Evolutionary conservation across 2,113 vertebrate species (phyloP).

Genomic region (Cricetomys ansorgei): DNA sequence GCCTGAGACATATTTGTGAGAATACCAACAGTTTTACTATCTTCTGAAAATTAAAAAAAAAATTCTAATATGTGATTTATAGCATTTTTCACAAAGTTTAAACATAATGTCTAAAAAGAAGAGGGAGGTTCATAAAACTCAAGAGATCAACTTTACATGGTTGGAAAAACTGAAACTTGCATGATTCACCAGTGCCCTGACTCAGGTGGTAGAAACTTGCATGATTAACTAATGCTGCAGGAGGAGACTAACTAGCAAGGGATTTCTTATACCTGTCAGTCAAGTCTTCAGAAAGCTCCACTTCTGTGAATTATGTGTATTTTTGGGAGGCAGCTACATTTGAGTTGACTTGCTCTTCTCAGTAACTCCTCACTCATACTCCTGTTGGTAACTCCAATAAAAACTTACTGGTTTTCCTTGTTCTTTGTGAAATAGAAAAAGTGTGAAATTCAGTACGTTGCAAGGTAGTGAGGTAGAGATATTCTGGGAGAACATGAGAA

Average conservation of each 20-base stretch:
- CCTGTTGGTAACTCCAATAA: not conserved
- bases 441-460: too few species aligned
- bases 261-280: not conserved
- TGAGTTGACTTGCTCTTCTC: accelerated
- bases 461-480: not conserved
- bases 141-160: not conserved
- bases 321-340: not conserved
- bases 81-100: not conserved
- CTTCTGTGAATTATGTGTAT: too few species aligned
- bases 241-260: not conserved
- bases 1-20: not conserved
- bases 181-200: not conserved
- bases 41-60: not conserved
- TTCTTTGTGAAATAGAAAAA: not conserved
- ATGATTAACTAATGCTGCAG: not conserved
- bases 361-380: not conserved
- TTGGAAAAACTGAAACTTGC: not conserved
- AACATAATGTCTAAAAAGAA: not conserved
- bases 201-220: not conserved
- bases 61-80: not conserved
- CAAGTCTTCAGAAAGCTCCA: not conserved
- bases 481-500: not conserved
- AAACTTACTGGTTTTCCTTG: not conserved
- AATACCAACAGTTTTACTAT: not conserved
- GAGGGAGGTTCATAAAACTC: not conserved